These are phyloP conservation scores for Eupithecia tripunctaria DNA, from an alignment of 2,888 invertebrate species.

Conservation along the genomic window DNA sequence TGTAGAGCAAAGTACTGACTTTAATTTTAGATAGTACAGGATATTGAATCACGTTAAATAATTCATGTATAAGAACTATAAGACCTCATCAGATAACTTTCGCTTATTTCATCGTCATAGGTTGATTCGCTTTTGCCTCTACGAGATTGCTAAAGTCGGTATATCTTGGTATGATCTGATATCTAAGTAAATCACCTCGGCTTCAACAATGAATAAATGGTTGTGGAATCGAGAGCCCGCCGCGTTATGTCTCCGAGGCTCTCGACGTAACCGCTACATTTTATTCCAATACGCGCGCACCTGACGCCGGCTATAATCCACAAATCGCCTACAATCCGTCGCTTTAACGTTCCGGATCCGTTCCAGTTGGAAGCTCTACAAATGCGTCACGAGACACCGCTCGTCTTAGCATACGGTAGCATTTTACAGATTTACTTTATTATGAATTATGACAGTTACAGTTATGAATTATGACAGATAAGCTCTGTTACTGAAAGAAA, in stretches of 20 bases:
- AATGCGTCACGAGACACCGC: conserved; percentile 5
- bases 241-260: neutral
- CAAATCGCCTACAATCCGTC: conserved; percentile 14
- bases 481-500: neutral
- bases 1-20: neutral
- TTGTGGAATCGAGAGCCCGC: neutral
- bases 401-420: neutral
- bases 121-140: neutral
- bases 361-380: conserved; percentile 9
- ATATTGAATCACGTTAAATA: neutral
- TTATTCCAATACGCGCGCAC: neutral
- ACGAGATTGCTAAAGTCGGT: too few species aligned
- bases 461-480: neutral
- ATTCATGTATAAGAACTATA: neutral
- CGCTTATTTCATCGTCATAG: neutral
- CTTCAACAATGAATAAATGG: neutral
- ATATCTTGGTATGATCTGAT: too few species aligned
- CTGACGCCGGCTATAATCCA: conserved; percentile 6
- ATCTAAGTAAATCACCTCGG: neutral
- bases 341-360: neutral
- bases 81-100: neutral
- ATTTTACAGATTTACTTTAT: neutral
- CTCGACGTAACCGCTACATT: neutral
- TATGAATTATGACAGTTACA: neutral
- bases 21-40: neutral